These are phyloP conservation scores for Hymenochirus boettgeri DNA, from an alignment of 2,113 vertebrate genomes.

Conservation along the genomic window DNA sequence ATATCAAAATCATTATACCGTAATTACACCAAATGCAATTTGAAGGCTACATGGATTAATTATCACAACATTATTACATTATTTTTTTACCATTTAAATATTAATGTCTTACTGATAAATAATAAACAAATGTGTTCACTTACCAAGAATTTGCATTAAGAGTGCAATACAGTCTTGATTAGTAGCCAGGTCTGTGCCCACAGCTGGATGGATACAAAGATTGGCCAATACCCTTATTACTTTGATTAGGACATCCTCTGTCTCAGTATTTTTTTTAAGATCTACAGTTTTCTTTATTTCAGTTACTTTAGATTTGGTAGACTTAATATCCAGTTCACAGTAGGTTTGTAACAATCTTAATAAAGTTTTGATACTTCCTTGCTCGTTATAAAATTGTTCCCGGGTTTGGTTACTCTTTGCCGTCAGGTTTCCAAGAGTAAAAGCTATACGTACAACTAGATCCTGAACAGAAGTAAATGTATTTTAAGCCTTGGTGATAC, in stretches of 20 bases:
- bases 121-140: constrained; percentile 34
- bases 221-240: constrained; percentile 87
- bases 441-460: constrained; percentile 80
- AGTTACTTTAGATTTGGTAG: not conserved
- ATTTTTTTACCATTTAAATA: no score
- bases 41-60: no score
- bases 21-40: no score
- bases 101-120: no score
- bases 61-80: no score
- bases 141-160: constrained; percentile 79
- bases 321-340: constrained; percentile 51
- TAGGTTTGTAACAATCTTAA: constrained; percentile 70
- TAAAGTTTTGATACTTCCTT: constrained; percentile 63
- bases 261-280: constrained; percentile 47
- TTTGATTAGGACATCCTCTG: constrained; percentile 85
- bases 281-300: not conserved
- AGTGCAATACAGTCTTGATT: constrained; percentile 60
- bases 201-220: constrained; percentile 69
- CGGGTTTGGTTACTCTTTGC: constrained; percentile 69
- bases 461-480: constrained; percentile 73
- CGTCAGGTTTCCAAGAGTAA: constrained; percentile 88
- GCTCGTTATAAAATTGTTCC: constrained; percentile 65
- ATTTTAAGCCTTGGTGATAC: no score
- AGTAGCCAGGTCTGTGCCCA: constrained; percentile 69
- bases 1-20: no score